These are phyloP conservation scores for Scolanthus callimorphus DNA, from an alignment of 92 coral and sea anemone species.

Conservation along the genomic window DNA sequence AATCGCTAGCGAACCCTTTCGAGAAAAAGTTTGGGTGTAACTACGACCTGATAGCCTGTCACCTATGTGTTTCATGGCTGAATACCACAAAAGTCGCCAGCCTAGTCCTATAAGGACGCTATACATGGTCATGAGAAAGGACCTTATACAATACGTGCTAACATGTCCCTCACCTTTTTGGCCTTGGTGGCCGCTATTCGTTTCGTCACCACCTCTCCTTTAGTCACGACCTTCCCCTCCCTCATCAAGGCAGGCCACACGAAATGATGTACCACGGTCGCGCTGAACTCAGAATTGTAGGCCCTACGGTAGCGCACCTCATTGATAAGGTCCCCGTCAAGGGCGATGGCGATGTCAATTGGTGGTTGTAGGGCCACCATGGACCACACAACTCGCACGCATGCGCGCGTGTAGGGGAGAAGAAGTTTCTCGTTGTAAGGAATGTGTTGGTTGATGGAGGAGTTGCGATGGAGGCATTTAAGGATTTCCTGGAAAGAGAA, in stretches of 20 bases:
- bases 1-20: too few relatives aligned
- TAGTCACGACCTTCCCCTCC: constrained; percentile 60
- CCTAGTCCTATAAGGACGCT: background rate
- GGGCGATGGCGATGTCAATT: constrained; percentile 69
- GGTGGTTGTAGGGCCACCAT: constrained; percentile 77
- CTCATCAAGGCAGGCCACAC: constrained; percentile 88
- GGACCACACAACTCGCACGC: constrained; percentile 69
- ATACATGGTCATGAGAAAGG: too few relatives aligned
- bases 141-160: background rate
- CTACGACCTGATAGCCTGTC: too few relatives aligned
- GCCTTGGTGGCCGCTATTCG: constrained; percentile 33
- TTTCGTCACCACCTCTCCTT: constrained; percentile 87
- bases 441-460: constrained; percentile 31
- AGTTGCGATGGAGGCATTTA: constrained; percentile 71
- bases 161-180: constrained; percentile 34
- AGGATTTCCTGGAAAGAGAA: constrained; percentile 58
- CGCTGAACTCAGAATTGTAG: constrained; percentile 77
- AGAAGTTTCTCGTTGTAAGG: constrained; percentile 60
- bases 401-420: constrained; percentile 58
- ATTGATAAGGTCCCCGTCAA: constrained; percentile 78
- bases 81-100: too few relatives aligned
- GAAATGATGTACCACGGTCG: constrained; percentile 68
- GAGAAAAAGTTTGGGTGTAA: too few relatives aligned
- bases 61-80: too few relatives aligned
- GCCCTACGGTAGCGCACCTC: constrained; percentile 76